Conservation (phyloP, 2,888 invertebrate species). For the Agrilus mali region DNA sequence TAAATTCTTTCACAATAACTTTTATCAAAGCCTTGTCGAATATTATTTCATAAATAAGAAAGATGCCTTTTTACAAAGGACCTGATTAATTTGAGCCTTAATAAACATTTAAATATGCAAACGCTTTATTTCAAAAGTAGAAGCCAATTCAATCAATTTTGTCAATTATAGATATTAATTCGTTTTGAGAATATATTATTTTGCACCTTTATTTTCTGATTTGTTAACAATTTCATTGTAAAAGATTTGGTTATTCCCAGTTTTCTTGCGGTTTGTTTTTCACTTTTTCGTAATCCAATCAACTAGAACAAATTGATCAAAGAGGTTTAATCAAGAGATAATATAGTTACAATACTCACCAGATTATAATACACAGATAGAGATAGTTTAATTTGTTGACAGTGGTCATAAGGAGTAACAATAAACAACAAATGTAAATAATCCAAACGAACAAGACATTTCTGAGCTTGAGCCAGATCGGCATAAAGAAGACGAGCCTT, state of each 20-base stretch:
- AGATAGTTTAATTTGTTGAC: conserved; percentile 40
- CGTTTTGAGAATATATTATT: no score
- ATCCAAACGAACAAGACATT: conserved; percentile 64
- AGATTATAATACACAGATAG: conserved; percentile 45
- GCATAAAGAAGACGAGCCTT: conserved; percentile 57
- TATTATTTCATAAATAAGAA: no score
- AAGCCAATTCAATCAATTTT: no score
- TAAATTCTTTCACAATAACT: no score
- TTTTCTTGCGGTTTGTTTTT: conserved; percentile 55
- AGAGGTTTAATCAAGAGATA: background rate
- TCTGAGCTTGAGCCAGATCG: conserved; percentile 61
- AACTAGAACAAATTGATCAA: conserved; percentile 40
- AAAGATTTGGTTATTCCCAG: conserved; percentile 69
- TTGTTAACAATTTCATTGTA: conserved; percentile 54
- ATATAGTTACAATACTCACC: conserved; percentile 32
- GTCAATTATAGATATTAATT: no score
- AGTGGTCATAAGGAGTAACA: conserved; percentile 65
- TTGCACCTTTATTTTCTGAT: conserved; percentile 47
- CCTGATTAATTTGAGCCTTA: no score
- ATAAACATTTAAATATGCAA: no score
- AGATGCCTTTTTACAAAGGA: no score
- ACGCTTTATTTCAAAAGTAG: no score
- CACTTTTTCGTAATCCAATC: conserved; percentile 46
- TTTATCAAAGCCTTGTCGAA: no score
- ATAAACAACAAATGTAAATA: conserved; percentile 79